phyloP scores from a whole-genome alignment of 2,113 vertebrate species.

The Caranx melampygus region DNA sequence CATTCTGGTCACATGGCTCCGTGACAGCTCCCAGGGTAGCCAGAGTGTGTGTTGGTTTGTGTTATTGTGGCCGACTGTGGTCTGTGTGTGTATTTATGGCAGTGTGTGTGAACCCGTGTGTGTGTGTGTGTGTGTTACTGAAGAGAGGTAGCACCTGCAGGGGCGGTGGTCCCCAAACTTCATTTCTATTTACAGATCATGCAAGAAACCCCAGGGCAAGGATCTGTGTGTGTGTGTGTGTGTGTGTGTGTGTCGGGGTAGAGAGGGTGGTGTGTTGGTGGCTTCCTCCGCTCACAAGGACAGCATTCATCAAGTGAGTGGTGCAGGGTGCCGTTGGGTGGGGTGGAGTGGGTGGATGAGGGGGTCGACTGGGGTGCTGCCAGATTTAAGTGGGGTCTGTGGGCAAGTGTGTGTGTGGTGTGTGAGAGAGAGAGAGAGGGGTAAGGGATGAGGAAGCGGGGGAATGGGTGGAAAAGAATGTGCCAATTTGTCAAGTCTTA shows the following conservation, averaged over 20 bases:
- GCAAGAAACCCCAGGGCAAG: not conserved
- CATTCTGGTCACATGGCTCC: slow-evolving; percentile 61
- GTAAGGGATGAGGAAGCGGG: slow-evolving; percentile 75
- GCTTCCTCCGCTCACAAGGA: slow-evolving; percentile 83
- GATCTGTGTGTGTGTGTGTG: not conserved
- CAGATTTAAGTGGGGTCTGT: slow-evolving; percentile 50
- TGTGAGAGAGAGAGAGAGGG: not conserved
- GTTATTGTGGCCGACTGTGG: slow-evolving; percentile 59
- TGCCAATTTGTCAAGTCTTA: slow-evolving; percentile 82
- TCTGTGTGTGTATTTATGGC: slow-evolving; percentile 58
- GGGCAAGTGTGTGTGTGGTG: not conserved
- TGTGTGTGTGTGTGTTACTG: slow-evolving; percentile 18
- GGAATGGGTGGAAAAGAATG: slow-evolving; percentile 78
- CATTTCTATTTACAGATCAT: slow-evolving; percentile 61
- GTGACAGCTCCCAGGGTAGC: slow-evolving; percentile 66
- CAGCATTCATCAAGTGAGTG: slow-evolving; percentile 88
- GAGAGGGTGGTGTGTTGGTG: slow-evolving; percentile 2
- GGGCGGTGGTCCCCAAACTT: slow-evolving; percentile 52
- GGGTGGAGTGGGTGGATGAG: not conserved
- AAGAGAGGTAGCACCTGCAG: slow-evolving; percentile 68
- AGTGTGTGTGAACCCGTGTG: slow-evolving; percentile 23
- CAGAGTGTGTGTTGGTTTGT: slow-evolving; percentile 53
- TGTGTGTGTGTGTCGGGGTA: slow-evolving; percentile 11
- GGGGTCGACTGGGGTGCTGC: slow-evolving; percentile 25
- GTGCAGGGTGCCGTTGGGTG: not conserved